Conservation (phyloP, 2,888 invertebrate genomes). For the Tetragonula carbonaria region DNA sequence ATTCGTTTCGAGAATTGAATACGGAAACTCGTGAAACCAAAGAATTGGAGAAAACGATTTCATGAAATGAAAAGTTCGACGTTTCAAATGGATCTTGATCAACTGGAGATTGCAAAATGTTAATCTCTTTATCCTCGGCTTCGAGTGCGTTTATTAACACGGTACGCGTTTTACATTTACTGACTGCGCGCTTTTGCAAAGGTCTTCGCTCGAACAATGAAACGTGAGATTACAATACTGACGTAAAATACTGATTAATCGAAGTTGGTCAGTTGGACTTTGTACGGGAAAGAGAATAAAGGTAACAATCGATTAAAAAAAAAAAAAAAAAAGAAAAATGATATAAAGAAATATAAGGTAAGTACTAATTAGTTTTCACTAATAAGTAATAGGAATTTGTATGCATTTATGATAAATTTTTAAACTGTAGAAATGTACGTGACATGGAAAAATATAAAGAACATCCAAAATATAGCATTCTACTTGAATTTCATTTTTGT, state of each 20-base stretch:
- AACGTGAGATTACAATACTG: conserved; percentile 22
- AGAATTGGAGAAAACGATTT: neutral
- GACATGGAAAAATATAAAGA: neutral
- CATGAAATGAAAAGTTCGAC: neutral
- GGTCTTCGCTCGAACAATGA: conserved; percentile 29
- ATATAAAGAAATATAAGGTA: neutral
- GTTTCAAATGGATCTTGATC: neutral
- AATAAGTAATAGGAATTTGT: too few relatives aligned
- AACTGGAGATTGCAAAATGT: neutral
- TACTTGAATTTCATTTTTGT: neutral
- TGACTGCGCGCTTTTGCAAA: conserved; percentile 12
- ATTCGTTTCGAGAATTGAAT: neutral
- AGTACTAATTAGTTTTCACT: neutral
- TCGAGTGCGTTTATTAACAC: conserved; percentile 14
- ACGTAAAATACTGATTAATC: conserved; percentile 29
- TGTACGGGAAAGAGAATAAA: conserved; percentile 9
- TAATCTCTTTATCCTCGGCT: conserved; percentile 10
- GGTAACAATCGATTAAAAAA: neutral
- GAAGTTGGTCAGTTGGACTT: conserved; percentile 13
- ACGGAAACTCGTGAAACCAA: neutral
- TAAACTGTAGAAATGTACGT: neutral
- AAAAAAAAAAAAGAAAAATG: neutral
- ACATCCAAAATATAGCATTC: neutral
- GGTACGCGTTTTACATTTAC: conserved; percentile 34
- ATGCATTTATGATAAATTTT: neutral